Evolutionary conservation across 2,888 invertebrate genomes (phyloP).

Genomic region (Oxyscelio sp.): DNA sequence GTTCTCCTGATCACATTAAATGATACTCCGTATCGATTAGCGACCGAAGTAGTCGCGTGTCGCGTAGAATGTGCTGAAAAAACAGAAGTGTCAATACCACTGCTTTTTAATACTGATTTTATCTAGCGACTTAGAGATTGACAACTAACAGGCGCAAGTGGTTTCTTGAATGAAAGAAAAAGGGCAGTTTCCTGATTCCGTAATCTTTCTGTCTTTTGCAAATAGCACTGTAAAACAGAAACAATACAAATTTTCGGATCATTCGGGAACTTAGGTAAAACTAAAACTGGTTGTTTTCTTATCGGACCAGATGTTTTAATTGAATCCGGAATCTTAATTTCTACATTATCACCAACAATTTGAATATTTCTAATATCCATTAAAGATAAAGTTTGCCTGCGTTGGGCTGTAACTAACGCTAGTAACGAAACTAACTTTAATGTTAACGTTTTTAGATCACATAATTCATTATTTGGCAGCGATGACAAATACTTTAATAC

Average conservation of each 20-base stretch:
- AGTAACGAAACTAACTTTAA: conserved; percentile 70
- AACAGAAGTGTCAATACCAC: not conserved
- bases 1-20: not conserved
- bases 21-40: not conserved
- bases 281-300: conserved; percentile 43
- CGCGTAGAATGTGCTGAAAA: conserved; percentile 23
- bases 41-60: conserved; percentile 19
- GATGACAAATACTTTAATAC: conserved; percentile 74
- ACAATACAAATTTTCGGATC: conserved; percentile 18
- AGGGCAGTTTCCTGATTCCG: not conserved
- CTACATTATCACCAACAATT: conserved; percentile 21
- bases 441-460: conserved; percentile 49
- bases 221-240: not conserved
- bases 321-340: conserved; percentile 59
- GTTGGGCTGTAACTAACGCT: conserved; percentile 73
- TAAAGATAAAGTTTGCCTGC: conserved; percentile 63
- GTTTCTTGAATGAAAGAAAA: conserved; percentile 17
- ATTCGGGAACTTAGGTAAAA: conserved; percentile 6
- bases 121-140: conserved; percentile 27
- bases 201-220: too few species aligned
- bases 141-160: not conserved
- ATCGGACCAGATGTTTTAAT: conserved; percentile 56
- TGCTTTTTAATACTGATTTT: too few species aligned
- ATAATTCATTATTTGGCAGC: conserved; percentile 41
- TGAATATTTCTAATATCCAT: conserved; percentile 64